phyloP scores from a whole-genome alignment of 2,797 vertebrate species.

The Anabacerthia variegaticeps region DNA sequence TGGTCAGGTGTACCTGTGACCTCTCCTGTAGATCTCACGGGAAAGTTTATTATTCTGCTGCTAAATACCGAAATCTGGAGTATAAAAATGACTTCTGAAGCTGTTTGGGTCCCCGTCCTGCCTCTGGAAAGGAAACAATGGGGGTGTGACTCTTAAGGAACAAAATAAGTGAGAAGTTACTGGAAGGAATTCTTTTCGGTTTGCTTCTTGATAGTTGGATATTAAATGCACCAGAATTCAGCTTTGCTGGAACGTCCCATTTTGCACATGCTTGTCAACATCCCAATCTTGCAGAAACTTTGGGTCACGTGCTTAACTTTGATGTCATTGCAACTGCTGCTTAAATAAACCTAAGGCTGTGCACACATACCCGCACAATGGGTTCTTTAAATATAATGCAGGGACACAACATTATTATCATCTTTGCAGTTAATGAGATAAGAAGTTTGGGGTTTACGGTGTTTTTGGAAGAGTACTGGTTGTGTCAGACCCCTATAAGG shows the following conservation, averaged over 20 bases:
- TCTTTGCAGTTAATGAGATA: background rate
- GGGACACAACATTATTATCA: background rate
- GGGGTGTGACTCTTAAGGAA: background rate
- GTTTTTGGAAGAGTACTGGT: background rate
- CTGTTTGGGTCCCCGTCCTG: background rate
- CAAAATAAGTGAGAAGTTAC: background rate
- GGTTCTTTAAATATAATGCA: background rate
- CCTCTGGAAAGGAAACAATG: background rate
- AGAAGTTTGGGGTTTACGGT: background rate
- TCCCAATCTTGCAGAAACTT: background rate
- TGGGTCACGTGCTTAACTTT: background rate
- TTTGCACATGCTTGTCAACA: background rate
- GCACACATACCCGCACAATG: background rate
- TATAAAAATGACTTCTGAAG: background rate
- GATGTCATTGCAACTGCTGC: background rate
- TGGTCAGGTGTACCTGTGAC: background rate
- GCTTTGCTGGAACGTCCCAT: background rate
- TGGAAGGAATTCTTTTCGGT: background rate
- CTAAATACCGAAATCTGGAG: fast-evolving
- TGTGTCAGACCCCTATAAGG: background rate
- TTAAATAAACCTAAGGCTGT: background rate
- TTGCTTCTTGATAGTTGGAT: background rate
- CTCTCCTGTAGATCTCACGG: background rate
- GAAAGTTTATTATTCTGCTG: background rate
- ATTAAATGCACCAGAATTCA: background rate